These are phyloP conservation scores for Tor tambroides DNA, from an alignment of 2,113 vertebrate species.

Conservation along the genomic window DNA sequence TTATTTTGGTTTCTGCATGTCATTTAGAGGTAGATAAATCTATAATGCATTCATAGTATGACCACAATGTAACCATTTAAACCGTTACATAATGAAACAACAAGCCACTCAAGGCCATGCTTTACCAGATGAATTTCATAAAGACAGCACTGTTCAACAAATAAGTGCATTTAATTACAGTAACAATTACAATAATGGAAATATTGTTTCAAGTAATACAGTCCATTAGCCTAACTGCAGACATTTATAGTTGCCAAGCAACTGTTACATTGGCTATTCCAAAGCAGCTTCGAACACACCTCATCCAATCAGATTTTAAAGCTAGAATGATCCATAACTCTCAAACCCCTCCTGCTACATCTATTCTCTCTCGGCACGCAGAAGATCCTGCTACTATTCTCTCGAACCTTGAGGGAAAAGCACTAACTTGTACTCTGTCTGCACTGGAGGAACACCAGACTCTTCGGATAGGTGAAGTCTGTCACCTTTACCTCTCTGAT, in stretches of 20 bases:
- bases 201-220: background rate
- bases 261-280: background rate
- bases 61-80: background rate
- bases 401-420: background rate
- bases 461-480: background rate
- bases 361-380: background rate
- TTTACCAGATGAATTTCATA: background rate
- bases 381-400: background rate
- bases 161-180: background rate
- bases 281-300: background rate
- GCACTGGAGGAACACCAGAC: background rate
- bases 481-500: background rate
- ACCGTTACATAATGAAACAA: background rate
- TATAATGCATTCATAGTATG: background rate
- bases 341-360: background rate
- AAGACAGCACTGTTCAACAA: background rate
- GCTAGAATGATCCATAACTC: background rate
- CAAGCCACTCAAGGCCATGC: background rate
- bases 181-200: background rate
- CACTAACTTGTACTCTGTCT: background rate
- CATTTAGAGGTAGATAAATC: background rate
- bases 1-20: background rate
- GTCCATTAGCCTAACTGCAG: background rate
- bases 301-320: conserved; percentile 7
- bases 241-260: background rate